Evolutionary conservation across 2,797 vertebrate genomes (phyloP).

Genomic region (Acanthopagrus latus): DNA sequence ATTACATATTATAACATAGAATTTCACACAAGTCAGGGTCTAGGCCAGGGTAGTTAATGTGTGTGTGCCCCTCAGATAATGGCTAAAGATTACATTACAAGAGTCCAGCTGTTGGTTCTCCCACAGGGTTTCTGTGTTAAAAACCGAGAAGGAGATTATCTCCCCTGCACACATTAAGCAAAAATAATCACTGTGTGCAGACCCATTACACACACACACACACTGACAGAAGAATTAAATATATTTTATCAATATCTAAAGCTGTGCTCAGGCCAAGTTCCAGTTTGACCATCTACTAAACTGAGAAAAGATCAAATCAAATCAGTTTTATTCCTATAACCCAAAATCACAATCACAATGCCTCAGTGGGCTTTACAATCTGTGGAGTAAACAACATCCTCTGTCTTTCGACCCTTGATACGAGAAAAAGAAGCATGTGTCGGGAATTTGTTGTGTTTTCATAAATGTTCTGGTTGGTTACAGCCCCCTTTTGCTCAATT

Average conservation of each 20-base stretch:
- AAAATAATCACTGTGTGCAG: constrained; percentile 17
- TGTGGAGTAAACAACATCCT: too few relatives aligned
- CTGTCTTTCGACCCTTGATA: too few relatives aligned
- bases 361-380: too few relatives aligned
- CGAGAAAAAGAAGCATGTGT: too few relatives aligned
- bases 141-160: constrained; percentile 61
- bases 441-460: not conserved
- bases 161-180: constrained; percentile 35
- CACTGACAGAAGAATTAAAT: not conserved
- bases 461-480: not conserved
- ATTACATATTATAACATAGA: not conserved
- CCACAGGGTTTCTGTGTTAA: constrained; percentile 49
- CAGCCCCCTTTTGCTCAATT: too few relatives aligned
- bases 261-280: not conserved
- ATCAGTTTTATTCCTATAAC: too few relatives aligned
- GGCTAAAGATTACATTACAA: constrained; percentile 55
- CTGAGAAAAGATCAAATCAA: not conserved
- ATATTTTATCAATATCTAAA: not conserved
- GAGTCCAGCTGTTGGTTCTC: constrained; percentile 70
- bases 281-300: not conserved
- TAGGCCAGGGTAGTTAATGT: constrained; percentile 1
- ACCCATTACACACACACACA: constrained; percentile 3
- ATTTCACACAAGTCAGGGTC: not conserved
- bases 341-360: too few relatives aligned
- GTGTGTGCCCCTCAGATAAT: constrained; percentile 38